phyloP scores from a whole-genome alignment of 2,888 invertebrate genomes.

The Sesia bembeciformis region DNA sequence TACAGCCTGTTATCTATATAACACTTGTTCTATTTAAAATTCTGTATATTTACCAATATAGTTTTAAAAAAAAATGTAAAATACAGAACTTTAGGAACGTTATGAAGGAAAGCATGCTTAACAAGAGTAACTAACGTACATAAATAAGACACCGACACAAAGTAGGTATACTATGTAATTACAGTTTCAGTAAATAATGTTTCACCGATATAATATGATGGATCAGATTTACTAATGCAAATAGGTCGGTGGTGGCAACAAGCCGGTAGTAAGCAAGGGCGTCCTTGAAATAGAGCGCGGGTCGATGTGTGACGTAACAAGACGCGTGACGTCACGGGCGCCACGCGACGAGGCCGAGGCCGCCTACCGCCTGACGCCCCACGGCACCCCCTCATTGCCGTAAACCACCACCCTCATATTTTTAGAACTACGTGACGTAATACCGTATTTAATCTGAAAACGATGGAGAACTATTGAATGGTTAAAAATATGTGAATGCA shows the following conservation, averaged over 20 bases:
- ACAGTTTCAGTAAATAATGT: no score
- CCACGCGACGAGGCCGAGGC: conserved; percentile 42
- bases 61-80: no score
- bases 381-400: conserved; percentile 40
- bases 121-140: no score
- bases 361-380: conserved; percentile 29
- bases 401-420: conserved; percentile 35
- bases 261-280: conserved; percentile 15
- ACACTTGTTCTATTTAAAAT: no score
- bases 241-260: background rate
- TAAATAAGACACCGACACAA: no score
- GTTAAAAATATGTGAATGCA: conserved; percentile 21
- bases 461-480: conserved; percentile 27
- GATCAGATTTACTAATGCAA: no score
- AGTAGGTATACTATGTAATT: no score
- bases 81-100: no score
- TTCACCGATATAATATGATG: no score
- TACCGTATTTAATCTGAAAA: conserved; percentile 35
- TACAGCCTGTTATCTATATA: no score
- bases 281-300: conserved; percentile 60
- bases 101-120: no score
- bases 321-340: conserved; percentile 58
- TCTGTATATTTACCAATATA: no score
- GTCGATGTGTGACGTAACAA: conserved; percentile 65
- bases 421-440: conserved; percentile 63